phyloP scores from a whole-genome alignment of 1,140 invertebrate species.

The Drosophila parabipectinata region DNA sequence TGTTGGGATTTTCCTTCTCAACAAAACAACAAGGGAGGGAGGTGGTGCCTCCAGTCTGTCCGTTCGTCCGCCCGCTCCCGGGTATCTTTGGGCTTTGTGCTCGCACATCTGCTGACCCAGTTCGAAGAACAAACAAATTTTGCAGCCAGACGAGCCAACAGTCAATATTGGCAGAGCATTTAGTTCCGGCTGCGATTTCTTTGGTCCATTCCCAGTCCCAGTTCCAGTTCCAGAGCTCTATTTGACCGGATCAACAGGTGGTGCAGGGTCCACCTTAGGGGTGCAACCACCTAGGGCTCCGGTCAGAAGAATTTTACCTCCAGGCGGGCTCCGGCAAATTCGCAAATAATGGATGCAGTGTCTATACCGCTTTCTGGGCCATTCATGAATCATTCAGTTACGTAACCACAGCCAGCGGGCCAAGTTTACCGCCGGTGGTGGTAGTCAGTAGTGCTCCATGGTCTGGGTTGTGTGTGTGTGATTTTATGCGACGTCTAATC shows the following conservation, averaged over 20 bases:
- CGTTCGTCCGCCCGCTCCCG: neutral
- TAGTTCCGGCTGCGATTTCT: conserved; percentile 75
- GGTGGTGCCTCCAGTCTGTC: conserved; percentile 21
- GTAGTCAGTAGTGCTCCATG: neutral
- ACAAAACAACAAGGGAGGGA: neutral
- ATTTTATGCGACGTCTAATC: conserved; percentile 65
- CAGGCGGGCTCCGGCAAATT: neutral
- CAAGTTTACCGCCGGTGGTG: conserved; percentile 27
- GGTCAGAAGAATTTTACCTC: conserved; percentile 1
- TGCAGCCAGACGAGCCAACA: conserved; percentile 65
- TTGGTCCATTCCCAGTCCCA: conserved; percentile 13
- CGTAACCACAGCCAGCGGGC: conserved; percentile 57
- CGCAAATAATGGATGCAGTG: conserved; percentile 9
- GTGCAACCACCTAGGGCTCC: neutral
- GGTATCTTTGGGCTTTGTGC: conserved; percentile 26
- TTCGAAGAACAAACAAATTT: conserved; percentile 76
- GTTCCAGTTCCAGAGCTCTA: conserved; percentile 15
- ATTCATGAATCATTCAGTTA: conserved; percentile 56
- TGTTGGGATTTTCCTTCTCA: conserved; percentile 26
- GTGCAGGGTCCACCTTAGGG: neutral
- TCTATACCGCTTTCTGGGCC: conserved; percentile 23
- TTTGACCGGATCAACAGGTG: conserved; percentile 44
- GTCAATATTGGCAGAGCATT: conserved; percentile 71
- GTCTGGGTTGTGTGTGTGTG: conserved; percentile 7
- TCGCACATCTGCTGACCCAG: conserved; percentile 63